Base-by-base conservation (phyloP, 2,888 invertebrate genomes). In the Endomychus coccineus region DNA sequence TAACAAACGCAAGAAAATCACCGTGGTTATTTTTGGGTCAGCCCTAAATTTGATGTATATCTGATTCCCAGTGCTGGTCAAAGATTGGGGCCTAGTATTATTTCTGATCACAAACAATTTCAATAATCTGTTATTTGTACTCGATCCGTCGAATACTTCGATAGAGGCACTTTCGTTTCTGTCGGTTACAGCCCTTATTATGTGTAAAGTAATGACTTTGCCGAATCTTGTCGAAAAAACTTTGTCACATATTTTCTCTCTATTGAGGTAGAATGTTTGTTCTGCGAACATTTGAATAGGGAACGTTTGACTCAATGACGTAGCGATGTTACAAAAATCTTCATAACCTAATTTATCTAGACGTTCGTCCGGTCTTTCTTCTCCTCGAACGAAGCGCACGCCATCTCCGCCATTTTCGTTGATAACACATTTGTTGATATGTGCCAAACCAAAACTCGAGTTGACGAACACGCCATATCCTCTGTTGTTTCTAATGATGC, bases 381-480 rank as follows among this genome's bases (percentile, higher is more conserved):
- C 87, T 52, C 86, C 83, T 34, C 83, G 82, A 10, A 88, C 77
- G 61, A 86, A 92, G 62, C 86, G 82, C 34, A 96, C 69, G 15
- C 95, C 95, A 63, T 95, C 94, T 1, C 83, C 92, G 3, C 84
- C 88, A 63, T 95, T 96, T 50, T 85, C 83, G 45, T 77, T 76
- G 9, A 95, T 73, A 27, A 75, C 69, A 52, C 89, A 86, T 47
- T 81, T 80, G 46, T 85, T 82, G 34, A 95, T 71, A 49, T 79
- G 77, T 5, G 84, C 75, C 57, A 83, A 73, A 2, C 92, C 92
- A 54, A 81, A 83, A 32, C 86, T 87, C 46, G 88, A 88, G 68
- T 94, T 92, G 25, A 92, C 77, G 66, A 85, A 91, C 33, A 92
- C 71, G 15, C 92, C 92, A 57, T 88, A 85, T 39, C 92, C 90